Evolutionary conservation across 2,797 vertebrate genomes (phyloP).

Genomic region (Myiotriccus ornatus): DNA sequence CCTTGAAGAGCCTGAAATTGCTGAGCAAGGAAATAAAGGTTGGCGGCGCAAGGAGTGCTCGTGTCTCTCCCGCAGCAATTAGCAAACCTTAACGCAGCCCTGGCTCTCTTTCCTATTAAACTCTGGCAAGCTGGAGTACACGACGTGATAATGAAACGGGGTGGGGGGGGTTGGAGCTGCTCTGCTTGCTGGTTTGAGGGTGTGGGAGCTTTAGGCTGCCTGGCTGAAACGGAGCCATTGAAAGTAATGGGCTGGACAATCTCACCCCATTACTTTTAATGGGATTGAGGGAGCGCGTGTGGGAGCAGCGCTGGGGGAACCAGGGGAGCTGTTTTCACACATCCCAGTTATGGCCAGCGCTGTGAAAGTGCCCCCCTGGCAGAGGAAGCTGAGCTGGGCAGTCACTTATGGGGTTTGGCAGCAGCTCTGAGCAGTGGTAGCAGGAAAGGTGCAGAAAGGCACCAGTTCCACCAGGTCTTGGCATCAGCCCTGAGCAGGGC

Average conservation of each 20-base stretch:
- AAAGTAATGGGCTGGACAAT: conserved; percentile 66
- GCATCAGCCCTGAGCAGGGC: neutral
- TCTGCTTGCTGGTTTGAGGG: neutral
- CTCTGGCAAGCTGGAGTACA: neutral
- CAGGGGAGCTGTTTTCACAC: conserved; percentile 12
- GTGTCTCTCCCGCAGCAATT: conserved; percentile 34
- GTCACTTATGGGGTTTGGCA: neutral
- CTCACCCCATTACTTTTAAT: conserved; percentile 67
- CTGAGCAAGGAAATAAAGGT: conserved; percentile 17
- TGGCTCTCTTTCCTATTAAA: conserved; percentile 27
- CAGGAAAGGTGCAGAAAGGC: neutral
- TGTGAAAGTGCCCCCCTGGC: neutral
- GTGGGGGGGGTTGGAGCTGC: neutral
- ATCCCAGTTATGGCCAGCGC: neutral
- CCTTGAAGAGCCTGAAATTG: conserved; percentile 3
- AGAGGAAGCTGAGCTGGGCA: neutral
- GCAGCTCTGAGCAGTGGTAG: neutral
- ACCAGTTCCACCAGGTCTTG: neutral
- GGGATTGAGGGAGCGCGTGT: neutral
- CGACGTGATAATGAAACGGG: neutral
- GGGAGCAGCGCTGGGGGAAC: neutral
- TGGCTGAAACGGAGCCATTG: conserved; percentile 24
- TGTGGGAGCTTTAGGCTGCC: conserved; percentile 33
- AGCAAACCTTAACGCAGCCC: neutral
- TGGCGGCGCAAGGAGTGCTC: neutral